Conservation (phyloP, 2,113 vertebrate genomes). For the Myiagra hebetior region DNA sequence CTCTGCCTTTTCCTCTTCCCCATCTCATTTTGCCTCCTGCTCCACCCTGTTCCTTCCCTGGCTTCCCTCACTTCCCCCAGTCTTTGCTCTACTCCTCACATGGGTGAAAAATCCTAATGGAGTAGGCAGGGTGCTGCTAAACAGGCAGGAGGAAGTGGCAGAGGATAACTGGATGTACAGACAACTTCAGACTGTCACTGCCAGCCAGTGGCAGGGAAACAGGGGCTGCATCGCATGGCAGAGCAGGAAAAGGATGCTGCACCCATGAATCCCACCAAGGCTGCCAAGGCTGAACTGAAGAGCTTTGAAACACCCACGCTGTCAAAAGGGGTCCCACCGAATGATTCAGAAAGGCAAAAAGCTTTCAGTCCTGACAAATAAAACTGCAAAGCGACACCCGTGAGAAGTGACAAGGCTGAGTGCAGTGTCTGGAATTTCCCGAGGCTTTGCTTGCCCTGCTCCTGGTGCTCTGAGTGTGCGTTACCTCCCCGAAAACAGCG, state of each 20-base stretch:
- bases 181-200: background rate
- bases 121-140: background rate
- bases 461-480: background rate
- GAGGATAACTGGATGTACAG: background rate
- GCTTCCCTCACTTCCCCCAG: background rate
- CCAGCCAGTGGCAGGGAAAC: background rate
- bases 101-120: background rate
- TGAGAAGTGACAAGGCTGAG: background rate
- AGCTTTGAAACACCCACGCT: background rate
- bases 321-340: background rate
- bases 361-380: background rate
- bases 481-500: background rate
- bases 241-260: background rate
- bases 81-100: background rate
- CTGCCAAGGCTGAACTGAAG: background rate
- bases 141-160: background rate
- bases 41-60: conserved; percentile 4
- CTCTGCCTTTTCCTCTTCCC: background rate
- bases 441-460: background rate
- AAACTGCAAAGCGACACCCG: background rate
- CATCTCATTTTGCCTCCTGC: background rate
- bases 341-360: background rate
- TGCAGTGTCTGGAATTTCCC: background rate
- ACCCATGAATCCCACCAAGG: background rate
- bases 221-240: background rate